A percentile compares a stretch with the other conserved stretches of the same genome.
Evolutionary conservation across 2,888 invertebrate species (phyloP).

Genomic region (Mimumesa dahlbomi): DNA sequence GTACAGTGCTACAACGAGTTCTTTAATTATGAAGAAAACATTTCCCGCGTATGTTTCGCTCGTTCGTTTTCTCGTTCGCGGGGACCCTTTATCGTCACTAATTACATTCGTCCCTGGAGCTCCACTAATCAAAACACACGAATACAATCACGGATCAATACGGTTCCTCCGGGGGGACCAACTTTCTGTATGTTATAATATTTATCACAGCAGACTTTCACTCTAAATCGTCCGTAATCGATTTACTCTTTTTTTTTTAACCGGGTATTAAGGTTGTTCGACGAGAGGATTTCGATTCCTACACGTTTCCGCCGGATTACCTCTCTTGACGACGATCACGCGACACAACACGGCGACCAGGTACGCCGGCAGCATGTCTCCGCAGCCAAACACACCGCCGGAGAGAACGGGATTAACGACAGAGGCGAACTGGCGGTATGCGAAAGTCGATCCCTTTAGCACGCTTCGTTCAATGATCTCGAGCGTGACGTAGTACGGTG

Average conservation of each 20-base stretch:
- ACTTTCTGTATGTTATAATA: no score
- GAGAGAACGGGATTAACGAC: constrained; percentile 9
- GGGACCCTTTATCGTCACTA: constrained; percentile 2
- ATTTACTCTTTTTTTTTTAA: not conserved
- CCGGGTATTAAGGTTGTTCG: not conserved
- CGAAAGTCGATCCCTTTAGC: constrained; percentile 55
- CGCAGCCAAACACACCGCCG: not conserved
- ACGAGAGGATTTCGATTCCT: not conserved
- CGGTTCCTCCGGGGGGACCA: no score
- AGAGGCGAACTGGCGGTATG: constrained; percentile 68
- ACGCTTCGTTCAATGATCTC: constrained; percentile 15
- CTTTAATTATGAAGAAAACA: constrained; percentile 15
- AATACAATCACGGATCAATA: no score
- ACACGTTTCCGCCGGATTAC: constrained; percentile 46
- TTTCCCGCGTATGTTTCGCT: not conserved
- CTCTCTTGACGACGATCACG: constrained; percentile 69
- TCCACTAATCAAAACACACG: no score
- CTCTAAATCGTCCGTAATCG: no score
- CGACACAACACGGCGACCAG: constrained; percentile 73
- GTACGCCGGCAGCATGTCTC: constrained; percentile 65
- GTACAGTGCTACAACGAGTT: not conserved
- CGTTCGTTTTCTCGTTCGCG: not conserved
- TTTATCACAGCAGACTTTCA: no score
- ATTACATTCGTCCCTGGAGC: constrained; percentile 3
- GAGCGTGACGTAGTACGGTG: constrained; percentile 38